These are phyloP conservation scores for Musca domestica DNA, from an alignment of 1,140 invertebrate species.

Conservation along the genomic window DNA sequence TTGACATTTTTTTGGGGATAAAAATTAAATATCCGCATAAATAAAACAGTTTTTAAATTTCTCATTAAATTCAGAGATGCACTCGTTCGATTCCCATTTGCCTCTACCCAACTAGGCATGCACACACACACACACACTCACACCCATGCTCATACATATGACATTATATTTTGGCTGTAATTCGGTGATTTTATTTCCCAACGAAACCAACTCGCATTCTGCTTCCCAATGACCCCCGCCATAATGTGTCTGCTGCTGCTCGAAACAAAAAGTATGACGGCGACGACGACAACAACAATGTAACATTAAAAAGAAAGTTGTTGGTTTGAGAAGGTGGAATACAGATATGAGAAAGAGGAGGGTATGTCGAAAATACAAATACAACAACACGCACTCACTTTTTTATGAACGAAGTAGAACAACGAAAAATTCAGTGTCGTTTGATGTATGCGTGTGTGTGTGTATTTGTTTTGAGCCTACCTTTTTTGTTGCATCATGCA, in stretches of 20 bases:
- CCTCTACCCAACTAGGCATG: no score
- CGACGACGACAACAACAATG: background rate
- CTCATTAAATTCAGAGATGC: no score
- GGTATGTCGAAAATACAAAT: slow-evolving; percentile 2
- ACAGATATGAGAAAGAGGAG: no score
- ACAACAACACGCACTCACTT: background rate
- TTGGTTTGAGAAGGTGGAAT: background rate
- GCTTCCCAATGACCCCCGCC: background rate
- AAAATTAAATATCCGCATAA: no score
- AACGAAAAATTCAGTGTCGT: slow-evolving; percentile 14
- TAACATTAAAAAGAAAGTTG: background rate
- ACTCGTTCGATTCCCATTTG: no score
- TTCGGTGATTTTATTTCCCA: slow-evolving; percentile 6
- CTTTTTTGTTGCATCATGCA: slow-evolving; percentile 2
- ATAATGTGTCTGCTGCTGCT: slow-evolving; percentile 4
- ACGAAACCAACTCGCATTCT: no score
- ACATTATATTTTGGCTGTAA: slow-evolving; percentile 20
- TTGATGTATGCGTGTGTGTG: background rate
- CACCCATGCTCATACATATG: no score
- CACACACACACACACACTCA: no score
- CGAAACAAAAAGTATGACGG: no score
- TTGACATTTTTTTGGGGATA: no score
- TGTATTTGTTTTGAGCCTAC: slow-evolving; percentile 1
- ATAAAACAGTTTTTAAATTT: background rate
- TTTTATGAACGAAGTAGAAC: background rate